Base-by-base conservation (phyloP, 2,888 invertebrate genomes). In the Ganaspis brasiliensis region DNA sequence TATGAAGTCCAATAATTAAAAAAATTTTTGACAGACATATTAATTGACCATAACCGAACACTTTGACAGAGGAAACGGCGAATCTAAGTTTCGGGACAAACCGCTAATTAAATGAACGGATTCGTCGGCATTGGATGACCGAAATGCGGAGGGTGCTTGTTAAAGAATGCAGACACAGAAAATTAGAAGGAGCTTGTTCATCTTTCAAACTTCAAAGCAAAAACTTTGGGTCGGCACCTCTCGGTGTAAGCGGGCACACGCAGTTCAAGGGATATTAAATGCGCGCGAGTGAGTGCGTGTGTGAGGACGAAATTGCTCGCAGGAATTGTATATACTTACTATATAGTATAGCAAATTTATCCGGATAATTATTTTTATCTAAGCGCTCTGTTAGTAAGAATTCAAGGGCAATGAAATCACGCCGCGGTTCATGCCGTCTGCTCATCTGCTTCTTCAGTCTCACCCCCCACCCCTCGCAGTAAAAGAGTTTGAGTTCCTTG, bases 331-430 rank as follows among this genome's bases (percentile, higher is more conserved):
- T 77, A n/a, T n/a, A 76, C 77, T 79, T 78, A 81, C 84, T 81
- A n/a, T n/a, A n/a, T n/a, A 81, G 78, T 80, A 77, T 81, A 77
- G 75, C 85, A 77, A 83, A 79, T 88, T 88, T 84, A 87, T 87
- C 84, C 83, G 82, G 83, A 80, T 89, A 90, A 91, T 90, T 90
- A 90, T 91, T 89, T 90, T 90, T 88, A 90, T 88, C 90, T 88
- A 87, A 88, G 81, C 86, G 83, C 81, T 81, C 82, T 59, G 85
- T 85, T 86, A 85, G 88, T 81, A 80, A 83, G 87, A 88, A 89
- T 90, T 89, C 89, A 91, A 90, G 90, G 89, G 86, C 89, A 89
- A 86, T 84, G 89, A 86, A 88, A 88, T 89, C 87, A 82, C 83
- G 78, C 79, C 76, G 76, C 21, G 67, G 67, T 45, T 24, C 67